These are phyloP conservation scores for Neuroterus valhalla DNA, from an alignment of 1,140 invertebrate genomes.

Conservation along the genomic window DNA sequence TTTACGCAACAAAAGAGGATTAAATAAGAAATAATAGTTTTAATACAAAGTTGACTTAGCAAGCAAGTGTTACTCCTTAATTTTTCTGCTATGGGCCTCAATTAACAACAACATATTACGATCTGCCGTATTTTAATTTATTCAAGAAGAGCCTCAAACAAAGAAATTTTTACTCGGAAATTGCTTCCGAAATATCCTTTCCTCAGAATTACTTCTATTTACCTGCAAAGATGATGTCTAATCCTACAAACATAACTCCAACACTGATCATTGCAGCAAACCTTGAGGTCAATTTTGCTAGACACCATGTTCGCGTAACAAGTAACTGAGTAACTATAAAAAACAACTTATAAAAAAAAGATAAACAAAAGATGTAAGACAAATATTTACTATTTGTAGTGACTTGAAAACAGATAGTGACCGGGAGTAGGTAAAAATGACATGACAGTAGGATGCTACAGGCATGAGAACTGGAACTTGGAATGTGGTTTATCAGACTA, in stretches of 20 bases:
- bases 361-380: slow-evolving; percentile 27
- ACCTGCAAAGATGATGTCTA: slow-evolving; percentile 22
- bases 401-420: slow-evolving; percentile 24
- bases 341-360: background rate
- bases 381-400: slow-evolving; percentile 13
- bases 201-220: background rate
- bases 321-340: background rate
- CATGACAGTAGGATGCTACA: slow-evolving; percentile 52
- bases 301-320: background rate
- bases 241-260: slow-evolving; percentile 27
- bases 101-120: too few relatives aligned
- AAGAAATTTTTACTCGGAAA: too few relatives aligned
- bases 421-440: slow-evolving; percentile 57
- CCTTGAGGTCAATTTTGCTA: background rate
- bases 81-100: too few relatives aligned
- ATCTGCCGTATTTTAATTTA: too few relatives aligned
- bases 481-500: slow-evolving; percentile 60
- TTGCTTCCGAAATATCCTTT: background rate
- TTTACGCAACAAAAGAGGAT: too few relatives aligned
- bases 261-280: background rate
- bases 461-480: slow-evolving; percentile 58
- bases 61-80: too few relatives aligned
- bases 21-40: too few relatives aligned
- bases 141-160: too few relatives aligned
- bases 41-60: too few relatives aligned